Evolutionary conservation across 2,888 invertebrate genomes (phyloP).

Genomic region (Sepioteuthis lessoniana): DNA sequence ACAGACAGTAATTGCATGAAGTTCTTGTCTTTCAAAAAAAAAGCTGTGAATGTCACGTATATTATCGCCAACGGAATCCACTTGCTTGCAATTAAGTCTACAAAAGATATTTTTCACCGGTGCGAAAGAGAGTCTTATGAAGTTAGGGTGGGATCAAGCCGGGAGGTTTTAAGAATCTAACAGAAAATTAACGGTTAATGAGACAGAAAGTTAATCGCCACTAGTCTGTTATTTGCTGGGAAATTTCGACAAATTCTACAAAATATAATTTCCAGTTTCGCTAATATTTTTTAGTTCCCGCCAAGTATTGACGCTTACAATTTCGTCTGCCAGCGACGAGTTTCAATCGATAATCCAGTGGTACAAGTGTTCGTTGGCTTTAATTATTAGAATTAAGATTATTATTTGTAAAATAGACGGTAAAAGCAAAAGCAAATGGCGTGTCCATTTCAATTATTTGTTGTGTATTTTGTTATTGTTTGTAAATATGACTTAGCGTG

Average conservation of each 20-base stretch:
- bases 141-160: neutral
- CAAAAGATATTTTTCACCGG: no score
- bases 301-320: neutral
- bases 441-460: no score
- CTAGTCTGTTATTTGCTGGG: neutral
- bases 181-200: neutral
- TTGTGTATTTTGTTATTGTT: no score
- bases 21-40: neutral
- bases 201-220: neutral
- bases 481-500: no score
- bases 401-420: neutral
- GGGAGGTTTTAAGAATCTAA: neutral
- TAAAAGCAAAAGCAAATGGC: neutral
- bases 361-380: neutral
- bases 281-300: neutral
- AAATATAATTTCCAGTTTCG: neutral
- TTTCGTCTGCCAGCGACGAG: neutral
- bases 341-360: neutral
- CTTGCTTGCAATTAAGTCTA: neutral
- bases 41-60: neutral
- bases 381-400: slow-evolving; percentile 33
- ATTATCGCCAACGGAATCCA: neutral
- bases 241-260: neutral
- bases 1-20: neutral
- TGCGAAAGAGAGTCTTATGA: neutral